Conservation (phyloP, 2,797 vertebrate genomes). For the Tragopan temminckii region DNA sequence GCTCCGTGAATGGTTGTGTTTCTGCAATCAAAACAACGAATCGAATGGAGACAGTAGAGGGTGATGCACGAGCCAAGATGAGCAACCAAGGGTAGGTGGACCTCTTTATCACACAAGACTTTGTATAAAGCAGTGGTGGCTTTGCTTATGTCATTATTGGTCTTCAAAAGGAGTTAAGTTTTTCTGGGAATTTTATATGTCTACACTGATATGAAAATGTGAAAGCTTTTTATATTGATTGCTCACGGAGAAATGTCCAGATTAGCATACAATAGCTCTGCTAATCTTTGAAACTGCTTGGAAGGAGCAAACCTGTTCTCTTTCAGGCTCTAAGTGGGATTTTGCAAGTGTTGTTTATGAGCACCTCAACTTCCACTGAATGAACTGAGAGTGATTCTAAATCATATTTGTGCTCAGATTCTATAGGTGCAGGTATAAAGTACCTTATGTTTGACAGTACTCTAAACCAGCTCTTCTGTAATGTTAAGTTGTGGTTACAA, state of each 20-base stretch:
- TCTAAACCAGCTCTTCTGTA: not conserved
- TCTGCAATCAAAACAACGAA: constrained; percentile 24
- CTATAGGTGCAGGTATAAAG: not conserved
- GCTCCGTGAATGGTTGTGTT: not conserved
- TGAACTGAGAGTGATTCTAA: not conserved
- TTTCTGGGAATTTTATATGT: not conserved
- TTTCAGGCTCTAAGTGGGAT: not conserved
- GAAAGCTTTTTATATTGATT: not conserved
- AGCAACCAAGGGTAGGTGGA: not conserved
- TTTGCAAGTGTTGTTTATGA: not conserved
- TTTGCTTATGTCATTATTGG: not conserved
- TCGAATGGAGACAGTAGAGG: constrained; percentile 3
- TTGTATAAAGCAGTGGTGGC: not conserved
- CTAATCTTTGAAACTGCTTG: not conserved
- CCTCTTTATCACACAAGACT: not conserved
- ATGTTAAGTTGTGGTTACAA: not conserved
- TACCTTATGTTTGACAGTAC: not conserved
- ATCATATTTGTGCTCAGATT: not conserved
- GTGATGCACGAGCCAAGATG: not conserved
- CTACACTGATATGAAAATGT: not conserved
- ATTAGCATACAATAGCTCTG: not conserved
- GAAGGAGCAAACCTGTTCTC: not conserved
- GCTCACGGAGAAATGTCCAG: not conserved
- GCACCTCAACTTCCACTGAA: not conserved
- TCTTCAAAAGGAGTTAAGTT: not conserved